Percentiles rank a stretch among this genome's conserved stretches.
phyloP scores from a whole-genome alignment of 1,140 invertebrate species.

The Papilio machaon region DNA sequence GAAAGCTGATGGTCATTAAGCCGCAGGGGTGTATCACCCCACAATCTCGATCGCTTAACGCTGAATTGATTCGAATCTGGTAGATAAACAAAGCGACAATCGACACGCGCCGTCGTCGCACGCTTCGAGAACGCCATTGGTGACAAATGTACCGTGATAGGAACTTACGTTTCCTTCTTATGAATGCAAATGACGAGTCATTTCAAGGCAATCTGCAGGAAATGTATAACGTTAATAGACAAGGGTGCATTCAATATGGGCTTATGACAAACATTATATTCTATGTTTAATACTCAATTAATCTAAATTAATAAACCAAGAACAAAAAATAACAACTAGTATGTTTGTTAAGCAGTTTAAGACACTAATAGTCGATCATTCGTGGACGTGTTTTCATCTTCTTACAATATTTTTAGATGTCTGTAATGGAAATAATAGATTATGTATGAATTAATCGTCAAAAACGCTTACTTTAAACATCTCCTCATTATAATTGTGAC shows the following conservation, averaged over 20 bases:
- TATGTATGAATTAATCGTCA: too few relatives aligned
- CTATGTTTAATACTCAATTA: not conserved
- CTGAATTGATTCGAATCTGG: conserved; percentile 72
- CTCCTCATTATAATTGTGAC: conserved; percentile 15
- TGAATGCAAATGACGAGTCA: conserved; percentile 54
- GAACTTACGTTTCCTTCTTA: conserved; percentile 66
- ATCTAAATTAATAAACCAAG: too few relatives aligned
- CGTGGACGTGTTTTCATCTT: too few relatives aligned
- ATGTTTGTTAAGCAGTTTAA: too few relatives aligned
- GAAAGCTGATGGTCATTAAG: conserved; percentile 57
- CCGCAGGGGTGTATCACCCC: conserved; percentile 62
- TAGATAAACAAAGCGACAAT: conserved; percentile 73
- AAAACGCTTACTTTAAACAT: too few relatives aligned
- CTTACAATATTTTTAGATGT: too few relatives aligned
- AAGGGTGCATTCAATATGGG: not conserved
- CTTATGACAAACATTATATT: not conserved
- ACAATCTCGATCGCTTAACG: conserved; percentile 67
- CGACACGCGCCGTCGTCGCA: conserved; percentile 61
- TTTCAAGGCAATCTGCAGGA: conserved; percentile 42
- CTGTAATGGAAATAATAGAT: too few relatives aligned
- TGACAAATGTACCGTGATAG: conserved; percentile 75
- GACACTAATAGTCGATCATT: too few relatives aligned
- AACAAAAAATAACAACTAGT: too few relatives aligned
- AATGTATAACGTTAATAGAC: not conserved
- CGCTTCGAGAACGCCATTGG: conserved; percentile 57